Conservation (phyloP, 2,888 invertebrate genomes). For the Dynastes maya region DNA sequence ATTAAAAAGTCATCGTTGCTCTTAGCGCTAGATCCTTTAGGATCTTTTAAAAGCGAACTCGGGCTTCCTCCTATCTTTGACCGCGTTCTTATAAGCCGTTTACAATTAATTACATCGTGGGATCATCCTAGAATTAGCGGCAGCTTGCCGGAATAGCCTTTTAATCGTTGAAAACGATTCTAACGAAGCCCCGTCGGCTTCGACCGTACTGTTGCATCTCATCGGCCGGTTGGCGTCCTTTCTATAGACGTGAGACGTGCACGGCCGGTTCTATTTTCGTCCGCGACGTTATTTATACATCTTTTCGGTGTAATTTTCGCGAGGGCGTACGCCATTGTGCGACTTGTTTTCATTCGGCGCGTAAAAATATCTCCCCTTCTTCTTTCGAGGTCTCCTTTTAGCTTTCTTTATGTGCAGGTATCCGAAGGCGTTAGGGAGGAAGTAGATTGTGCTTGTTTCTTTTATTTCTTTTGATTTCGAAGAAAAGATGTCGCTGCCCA, state of each 20-base stretch:
- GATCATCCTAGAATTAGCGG: background rate
- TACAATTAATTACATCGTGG: background rate
- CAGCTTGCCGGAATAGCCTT: background rate
- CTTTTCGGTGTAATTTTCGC: slow-evolving; percentile 19
- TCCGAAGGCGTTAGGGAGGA: background rate
- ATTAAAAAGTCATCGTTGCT: background rate
- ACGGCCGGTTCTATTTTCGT: slow-evolving; percentile 9
- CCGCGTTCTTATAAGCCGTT: background rate
- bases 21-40: background rate
- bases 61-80: background rate
- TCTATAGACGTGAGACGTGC: background rate
- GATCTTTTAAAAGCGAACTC: background rate
- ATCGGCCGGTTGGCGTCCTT: background rate
- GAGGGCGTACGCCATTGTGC: slow-evolving; percentile 22
- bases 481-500: too few species aligned
- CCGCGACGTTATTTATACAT: slow-evolving; percentile 25
- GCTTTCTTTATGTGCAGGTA: background rate
- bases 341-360: slow-evolving; percentile 9
- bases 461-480: background rate
- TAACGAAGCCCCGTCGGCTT: background rate
- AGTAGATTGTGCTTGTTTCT: slow-evolving; percentile 1
- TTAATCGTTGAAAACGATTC: background rate
- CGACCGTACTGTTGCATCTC: background rate
- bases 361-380: slow-evolving; percentile 26
- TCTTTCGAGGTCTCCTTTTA: background rate